Evolutionary conservation across 2,888 invertebrate genomes (phyloP), one percentile per base, ranked within the genome.

Genomic region (Drosophila prolongata): DNA sequence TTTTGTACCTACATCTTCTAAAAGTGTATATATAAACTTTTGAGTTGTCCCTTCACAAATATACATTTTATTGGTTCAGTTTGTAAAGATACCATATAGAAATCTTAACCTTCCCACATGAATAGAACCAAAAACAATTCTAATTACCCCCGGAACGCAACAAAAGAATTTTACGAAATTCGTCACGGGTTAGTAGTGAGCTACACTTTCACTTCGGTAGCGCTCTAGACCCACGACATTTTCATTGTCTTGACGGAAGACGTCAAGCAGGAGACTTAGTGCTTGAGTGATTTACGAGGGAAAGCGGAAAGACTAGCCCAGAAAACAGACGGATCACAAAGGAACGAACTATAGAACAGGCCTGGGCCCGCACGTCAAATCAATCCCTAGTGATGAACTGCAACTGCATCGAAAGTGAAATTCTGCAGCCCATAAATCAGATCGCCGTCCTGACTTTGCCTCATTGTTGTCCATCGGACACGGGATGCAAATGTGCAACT

Each of bases 271-370:
- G 27, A 47, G 74, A 71, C 65, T 80, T 72, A 16, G 27, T 30
- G 35, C 66, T 46, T 70, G 76, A 88, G 81, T 83, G 89, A 83
- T 83, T 83, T 83, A 89, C 70, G 77, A 84, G 85, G 71, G 68
- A 64, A 69, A 66, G 67, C 53, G 47, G 37, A 53, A 64, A 16
- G 34, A 52, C 69, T 66, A 27, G 9, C 30, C 53, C 40, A 30
- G 50, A 56, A 55, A 60, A 19, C 42, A 19, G 64, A 38, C 52
- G 43, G 47, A 59, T 61, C 65, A 58, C 54, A 56, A 56, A 57
- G 54, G 47, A 69, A 66, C 54, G 47, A 69, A 47, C 64, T 38
- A 35, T 43, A 53, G 64, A 57, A 66, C 53, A 50, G 64, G 47
- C 30, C 35, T 43, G 38, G 72, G 72, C 68, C 71, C 75, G 75